Evolutionary conservation across 2,113 vertebrate species (phyloP), one percentile per base, ranked within the genome.

Genomic region (Nannospalax galili): DNA sequence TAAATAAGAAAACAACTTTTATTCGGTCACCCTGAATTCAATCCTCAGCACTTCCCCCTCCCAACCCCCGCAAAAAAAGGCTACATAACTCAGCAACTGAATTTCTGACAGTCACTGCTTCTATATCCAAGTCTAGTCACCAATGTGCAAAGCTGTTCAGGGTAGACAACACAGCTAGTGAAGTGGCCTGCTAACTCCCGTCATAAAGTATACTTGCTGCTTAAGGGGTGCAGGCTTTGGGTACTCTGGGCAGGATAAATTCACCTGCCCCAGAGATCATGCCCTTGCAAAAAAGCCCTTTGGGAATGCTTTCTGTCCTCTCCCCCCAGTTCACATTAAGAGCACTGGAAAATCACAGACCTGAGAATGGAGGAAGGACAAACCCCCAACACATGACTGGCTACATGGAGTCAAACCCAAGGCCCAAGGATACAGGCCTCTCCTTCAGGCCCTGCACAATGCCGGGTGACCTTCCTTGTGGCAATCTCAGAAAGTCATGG

Each of bases 61-160:
- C 64, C 19, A 19, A 22, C 64, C 7, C 64, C 19, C 19, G 22
- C 64, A 70, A 52, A 52, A 52, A 52, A 52, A 52, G 10, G 7
- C 4, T 26, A 86, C 78, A 60, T 1, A 88, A 81, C 96, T 92
- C 89, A 91, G 85, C 85, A 78, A 70, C 58, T 72, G 48, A 79
- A 11, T 91, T 87, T 95, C 86, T 48, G 56, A 82, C 86, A 48
- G 1, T 96, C 84, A 9, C 30, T 45, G 17, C 60, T 78, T 78
- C 92, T 97, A 56, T 93, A 96, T 95, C 94, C 70, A 84, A 92
- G 52, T 72, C 74, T 86, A 95, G 94, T 95, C 88, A 82, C 48
- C 30, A 64, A 62, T 62, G 37, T 84, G 77, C 52, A 65, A 79
- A 92, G 56, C 15, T 14, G 70, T 65, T 84, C 58, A 48, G 74